Evolutionary conservation across 1,140 invertebrate genomes (phyloP), one percentile per base, ranked within the genome.

Genomic region (Metopolophium dirhodum): DNA sequence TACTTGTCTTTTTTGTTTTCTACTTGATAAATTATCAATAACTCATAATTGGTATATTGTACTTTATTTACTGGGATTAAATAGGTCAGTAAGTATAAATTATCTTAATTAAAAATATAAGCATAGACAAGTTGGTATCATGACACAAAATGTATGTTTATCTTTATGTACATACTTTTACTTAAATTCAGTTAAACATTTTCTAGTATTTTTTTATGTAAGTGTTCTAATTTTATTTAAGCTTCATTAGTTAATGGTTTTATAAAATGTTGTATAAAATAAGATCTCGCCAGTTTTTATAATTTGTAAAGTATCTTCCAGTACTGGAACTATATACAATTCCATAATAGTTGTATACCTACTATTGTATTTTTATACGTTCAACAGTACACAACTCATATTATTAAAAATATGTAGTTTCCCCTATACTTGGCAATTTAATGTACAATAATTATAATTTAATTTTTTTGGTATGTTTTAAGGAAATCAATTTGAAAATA

Each of bases 401-500:
- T 77, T 77, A 7, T 77, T 77, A n/a, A 77, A 14, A n/a, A 68
- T n/a, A 54, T 18, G n/a, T 54, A 77, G 4, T 35, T 77, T 18
- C 0, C 6, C 18, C 14, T 77, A n/a, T 77, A 18, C 14, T 77
- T 77, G n/a, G n/a, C n/a, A 18, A 77, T 4, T 18, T 35, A 68
- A 77, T 35, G 30, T n/a, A 77, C 30, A n/a, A 35, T 45, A 14
- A 7, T 45, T 14, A 7, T 37, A 26, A 49, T 35, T n/a, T 49
- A 7, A 87, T 49, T 49, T 20, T 49, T 30, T 87, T 47, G 18
- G 1, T 49, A n/a, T 49, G 30, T 87, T 87, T 51, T 22, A 88
- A 49, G 22, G 1, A 88, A 51, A 37, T 51, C 20, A 90, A 57
- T 90, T 90, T 18, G 22, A 91, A 30, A 94, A 89, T 41, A 94